phyloP scores from a whole-genome alignment of 2,113 vertebrate species.

The human (Homo sapiens) region DNA sequence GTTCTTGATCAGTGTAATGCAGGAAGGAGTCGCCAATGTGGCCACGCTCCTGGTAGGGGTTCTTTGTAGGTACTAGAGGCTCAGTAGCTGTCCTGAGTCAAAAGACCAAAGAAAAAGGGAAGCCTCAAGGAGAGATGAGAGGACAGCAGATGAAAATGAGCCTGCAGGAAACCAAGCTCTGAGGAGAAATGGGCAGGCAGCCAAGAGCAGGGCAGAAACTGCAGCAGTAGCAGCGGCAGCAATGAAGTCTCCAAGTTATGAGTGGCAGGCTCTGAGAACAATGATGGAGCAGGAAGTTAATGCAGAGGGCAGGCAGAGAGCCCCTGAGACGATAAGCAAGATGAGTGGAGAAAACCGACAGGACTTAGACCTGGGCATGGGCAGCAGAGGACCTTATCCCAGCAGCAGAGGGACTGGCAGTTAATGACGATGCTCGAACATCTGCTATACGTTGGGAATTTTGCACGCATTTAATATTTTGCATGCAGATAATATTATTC shows the following conservation, averaged over 20 bases:
- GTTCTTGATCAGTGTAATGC: neutral
- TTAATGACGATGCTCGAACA: neutral
- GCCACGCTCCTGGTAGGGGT: too few species aligned
- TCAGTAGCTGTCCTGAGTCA: neutral
- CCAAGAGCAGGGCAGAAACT: neutral
- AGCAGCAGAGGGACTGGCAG: neutral
- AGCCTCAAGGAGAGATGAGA: neutral
- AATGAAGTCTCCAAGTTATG: neutral
- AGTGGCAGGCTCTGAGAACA: too few species aligned
- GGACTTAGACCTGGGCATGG: too few species aligned
- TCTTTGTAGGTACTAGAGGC: neutral
- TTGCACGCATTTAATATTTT: too few species aligned
- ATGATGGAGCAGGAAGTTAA: too few species aligned
- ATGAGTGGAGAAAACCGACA: neutral
- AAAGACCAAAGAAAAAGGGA: neutral
- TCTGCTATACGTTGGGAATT: neutral
- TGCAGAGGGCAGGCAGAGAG: neutral
- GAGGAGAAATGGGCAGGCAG: neutral
- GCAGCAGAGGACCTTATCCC: neutral
- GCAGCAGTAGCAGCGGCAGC: neutral
- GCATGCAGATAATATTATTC: neutral
- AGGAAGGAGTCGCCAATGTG: neutral
- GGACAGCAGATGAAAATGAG: neutral
- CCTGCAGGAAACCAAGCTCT: accelerated
- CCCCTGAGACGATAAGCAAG: neutral